These are phyloP conservation scores for Plusia festucae DNA, from an alignment of 2,888 invertebrate genomes.

Conservation along the genomic window DNA sequence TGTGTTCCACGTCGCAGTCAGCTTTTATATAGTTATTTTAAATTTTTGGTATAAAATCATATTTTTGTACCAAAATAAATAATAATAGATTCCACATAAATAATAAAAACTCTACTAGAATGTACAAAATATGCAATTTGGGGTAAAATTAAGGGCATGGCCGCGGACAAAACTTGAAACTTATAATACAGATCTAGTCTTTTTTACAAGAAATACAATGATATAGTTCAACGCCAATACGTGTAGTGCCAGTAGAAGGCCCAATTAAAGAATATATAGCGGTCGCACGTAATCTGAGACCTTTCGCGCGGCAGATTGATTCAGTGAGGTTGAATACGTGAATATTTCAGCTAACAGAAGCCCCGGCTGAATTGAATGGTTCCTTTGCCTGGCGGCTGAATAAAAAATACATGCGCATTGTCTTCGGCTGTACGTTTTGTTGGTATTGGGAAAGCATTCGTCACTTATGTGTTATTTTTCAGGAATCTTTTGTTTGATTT, in stretches of 20 bases:
- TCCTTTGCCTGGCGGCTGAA: slow-evolving; percentile 68
- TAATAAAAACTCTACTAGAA: no score
- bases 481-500: slow-evolving; percentile 3
- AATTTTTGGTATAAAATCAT: no score
- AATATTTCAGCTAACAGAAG: slow-evolving; percentile 72
- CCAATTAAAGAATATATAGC: slow-evolving; percentile 75
- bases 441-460: slow-evolving; percentile 49
- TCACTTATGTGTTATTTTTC: slow-evolving; percentile 38
- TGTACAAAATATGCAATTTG: no score
- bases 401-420: slow-evolving; percentile 69
- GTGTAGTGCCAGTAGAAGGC: slow-evolving; percentile 42
- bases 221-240: slow-evolving; percentile 52
- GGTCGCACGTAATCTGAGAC: slow-evolving; percentile 68
- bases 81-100: no score
- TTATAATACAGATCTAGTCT: no score
- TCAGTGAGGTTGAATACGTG: slow-evolving; percentile 71
- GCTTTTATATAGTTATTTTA: neutral
- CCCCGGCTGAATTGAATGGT: slow-evolving; percentile 63
- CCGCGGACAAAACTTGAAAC: slow-evolving; percentile 11
- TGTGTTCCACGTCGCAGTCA: neutral
- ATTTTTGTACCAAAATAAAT: no score
- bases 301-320: slow-evolving; percentile 72
- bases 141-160: no score
- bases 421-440: slow-evolving; percentile 54
- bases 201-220: neutral